These are phyloP conservation scores for Epizoanthus stellaris DNA, from an alignment of 92 coral and sea anemone genomes.

Conservation along the genomic window DNA sequence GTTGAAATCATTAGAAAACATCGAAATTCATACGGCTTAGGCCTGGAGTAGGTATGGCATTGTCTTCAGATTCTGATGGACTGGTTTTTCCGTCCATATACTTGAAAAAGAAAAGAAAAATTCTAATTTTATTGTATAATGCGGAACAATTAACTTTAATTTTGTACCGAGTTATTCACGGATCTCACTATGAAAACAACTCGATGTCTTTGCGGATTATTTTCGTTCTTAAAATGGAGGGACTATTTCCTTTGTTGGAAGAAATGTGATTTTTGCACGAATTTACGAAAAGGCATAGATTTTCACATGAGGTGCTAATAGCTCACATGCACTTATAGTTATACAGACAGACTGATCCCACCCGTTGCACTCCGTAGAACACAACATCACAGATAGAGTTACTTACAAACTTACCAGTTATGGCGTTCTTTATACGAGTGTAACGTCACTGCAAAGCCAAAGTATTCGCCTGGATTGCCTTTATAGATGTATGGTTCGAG, in stretches of 20 bases:
- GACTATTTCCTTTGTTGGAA: neutral
- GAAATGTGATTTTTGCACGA: neutral
- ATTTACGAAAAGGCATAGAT: neutral
- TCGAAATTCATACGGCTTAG: too few species aligned
- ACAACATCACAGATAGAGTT: neutral
- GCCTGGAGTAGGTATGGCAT: too few species aligned
- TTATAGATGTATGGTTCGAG: constrained; percentile 60
- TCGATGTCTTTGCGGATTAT: too few species aligned
- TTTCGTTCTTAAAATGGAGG: too few species aligned
- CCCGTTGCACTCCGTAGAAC: neutral
- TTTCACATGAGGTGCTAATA: neutral
- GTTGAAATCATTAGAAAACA: too few species aligned
- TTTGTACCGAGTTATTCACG: too few species aligned
- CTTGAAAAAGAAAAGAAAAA: too few species aligned
- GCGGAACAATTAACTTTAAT: too few species aligned
- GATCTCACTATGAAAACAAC: too few species aligned
- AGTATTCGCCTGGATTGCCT: constrained; percentile 70
- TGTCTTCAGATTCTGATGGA: too few species aligned
- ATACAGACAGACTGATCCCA: neutral
- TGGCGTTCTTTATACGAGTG: constrained; percentile 14
- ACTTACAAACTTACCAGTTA: constrained; percentile 46
- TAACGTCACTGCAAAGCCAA: constrained; percentile 75
- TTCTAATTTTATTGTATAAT: too few species aligned
- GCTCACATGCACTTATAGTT: neutral
- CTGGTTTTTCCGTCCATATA: too few species aligned